Evolutionary conservation across 2,797 vertebrate genomes (phyloP).

Genomic region (Neoniphon sammara): DNA sequence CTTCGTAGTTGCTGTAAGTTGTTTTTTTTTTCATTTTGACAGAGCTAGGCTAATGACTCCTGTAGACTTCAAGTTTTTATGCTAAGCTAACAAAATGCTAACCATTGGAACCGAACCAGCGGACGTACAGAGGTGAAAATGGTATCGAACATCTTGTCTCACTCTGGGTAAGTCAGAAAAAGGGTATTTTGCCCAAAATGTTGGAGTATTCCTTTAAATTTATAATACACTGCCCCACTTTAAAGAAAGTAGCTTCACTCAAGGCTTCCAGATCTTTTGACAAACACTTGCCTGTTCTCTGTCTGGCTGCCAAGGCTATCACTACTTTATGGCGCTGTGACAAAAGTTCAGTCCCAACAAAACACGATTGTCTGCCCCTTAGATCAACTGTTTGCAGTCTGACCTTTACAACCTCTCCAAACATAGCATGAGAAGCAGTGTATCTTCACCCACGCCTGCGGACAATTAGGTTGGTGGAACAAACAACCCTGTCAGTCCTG

Average conservation of each 20-base stretch:
- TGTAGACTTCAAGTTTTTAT: too few species aligned
- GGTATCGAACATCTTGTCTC: too few species aligned
- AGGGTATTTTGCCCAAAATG: too few species aligned
- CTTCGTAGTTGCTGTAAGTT: too few species aligned
- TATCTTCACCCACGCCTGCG: conserved; percentile 59
- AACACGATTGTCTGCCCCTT: conserved; percentile 43
- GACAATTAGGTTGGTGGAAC: conserved; percentile 65
- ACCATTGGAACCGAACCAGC: too few species aligned
- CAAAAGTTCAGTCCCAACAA: conserved; percentile 48
- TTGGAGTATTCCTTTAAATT: neutral
- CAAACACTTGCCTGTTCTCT: conserved; percentile 18
- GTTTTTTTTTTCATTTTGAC: too few species aligned
- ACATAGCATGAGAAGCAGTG: conserved; percentile 31
- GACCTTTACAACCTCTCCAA: conserved; percentile 70
- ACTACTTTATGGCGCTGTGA: conserved; percentile 13
- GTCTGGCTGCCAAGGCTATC: conserved; percentile 7
- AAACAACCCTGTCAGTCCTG: conserved; percentile 57
- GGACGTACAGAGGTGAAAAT: too few species aligned
- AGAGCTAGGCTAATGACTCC: too few species aligned
- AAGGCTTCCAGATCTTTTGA: conserved; percentile 8
- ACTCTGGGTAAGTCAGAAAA: too few species aligned
- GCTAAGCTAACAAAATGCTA: too few species aligned
- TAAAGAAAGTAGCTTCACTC: neutral
- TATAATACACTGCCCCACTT: conserved; percentile 9
- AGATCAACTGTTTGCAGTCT: conserved; percentile 57